phyloP scores from a whole-genome alignment of 2,797 vertebrate species.

The Acanthurus tractus region DNA sequence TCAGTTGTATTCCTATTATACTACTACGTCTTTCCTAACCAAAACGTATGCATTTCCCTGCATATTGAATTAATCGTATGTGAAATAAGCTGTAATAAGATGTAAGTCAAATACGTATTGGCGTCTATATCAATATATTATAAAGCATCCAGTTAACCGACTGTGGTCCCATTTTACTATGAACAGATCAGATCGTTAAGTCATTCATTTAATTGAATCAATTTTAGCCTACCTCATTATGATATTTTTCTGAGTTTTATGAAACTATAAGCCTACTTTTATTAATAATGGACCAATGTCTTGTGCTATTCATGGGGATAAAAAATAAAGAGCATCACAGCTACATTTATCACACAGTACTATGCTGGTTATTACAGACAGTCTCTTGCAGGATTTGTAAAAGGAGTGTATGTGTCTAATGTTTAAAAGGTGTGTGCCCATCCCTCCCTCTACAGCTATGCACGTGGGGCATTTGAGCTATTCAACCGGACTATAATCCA shows the following conservation, averaged over 20 bases:
- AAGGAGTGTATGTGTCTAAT: background rate
- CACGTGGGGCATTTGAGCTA: conserved; percentile 26
- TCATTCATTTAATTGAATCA: background rate
- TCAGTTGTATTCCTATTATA: background rate
- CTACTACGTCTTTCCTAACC: background rate
- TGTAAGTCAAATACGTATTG: no score
- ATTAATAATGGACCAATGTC: no score
- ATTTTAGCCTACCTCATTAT: no score
- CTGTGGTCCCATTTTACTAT: background rate
- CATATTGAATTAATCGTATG: background rate
- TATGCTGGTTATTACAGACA: background rate
- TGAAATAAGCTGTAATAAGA: no score
- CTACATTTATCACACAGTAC: background rate
- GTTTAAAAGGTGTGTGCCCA: conserved; percentile 19
- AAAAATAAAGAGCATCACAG: background rate
- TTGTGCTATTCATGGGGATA: background rate
- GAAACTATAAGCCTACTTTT: no score
- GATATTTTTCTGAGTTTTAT: no score
- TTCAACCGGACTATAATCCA: conserved; percentile 43
- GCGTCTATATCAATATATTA: no score
- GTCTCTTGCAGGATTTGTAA: no score
- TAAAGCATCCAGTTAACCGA: no score
- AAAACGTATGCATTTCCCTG: no score
- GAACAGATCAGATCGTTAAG: background rate
- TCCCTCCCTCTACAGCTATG: conserved; percentile 17